Conservation (phyloP, 2,113 vertebrate species). For the Panurus biarmicus region DNA sequence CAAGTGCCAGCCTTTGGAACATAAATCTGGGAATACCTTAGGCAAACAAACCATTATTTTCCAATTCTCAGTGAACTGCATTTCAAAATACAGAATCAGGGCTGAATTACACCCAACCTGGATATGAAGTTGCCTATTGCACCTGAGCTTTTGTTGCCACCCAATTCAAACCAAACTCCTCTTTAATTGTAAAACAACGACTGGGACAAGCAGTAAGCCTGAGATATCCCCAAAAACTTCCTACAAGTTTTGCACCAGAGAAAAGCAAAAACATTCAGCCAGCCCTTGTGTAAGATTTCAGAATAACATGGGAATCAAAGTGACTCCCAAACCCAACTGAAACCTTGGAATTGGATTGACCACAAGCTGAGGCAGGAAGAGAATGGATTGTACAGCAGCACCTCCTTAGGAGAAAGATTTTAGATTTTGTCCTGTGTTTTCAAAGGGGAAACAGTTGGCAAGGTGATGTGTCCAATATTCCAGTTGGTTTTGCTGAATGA, state of each 20-base stretch:
- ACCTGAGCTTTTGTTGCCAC: not conserved
- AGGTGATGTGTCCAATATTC: not conserved
- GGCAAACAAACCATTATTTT: not conserved
- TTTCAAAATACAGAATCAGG: not conserved
- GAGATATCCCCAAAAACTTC: not conserved
- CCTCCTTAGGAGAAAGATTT: not conserved
- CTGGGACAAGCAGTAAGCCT: not conserved
- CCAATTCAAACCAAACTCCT: not conserved
- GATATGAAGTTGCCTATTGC: not conserved
- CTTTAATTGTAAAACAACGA: not conserved
- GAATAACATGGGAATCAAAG: not conserved
- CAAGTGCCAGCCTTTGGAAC: not conserved
- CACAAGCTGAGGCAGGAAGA: not conserved
- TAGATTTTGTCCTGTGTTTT: not conserved
- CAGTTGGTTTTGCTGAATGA: not conserved
- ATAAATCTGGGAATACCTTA: not conserved
- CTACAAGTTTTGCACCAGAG: not conserved
- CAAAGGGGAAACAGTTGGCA: not conserved
- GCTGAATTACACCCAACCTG: not conserved
- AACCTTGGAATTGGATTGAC: not conserved
- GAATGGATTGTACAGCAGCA: not conserved
- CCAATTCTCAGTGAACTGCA: not conserved
- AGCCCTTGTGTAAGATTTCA: not conserved
- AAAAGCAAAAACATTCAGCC: not conserved
- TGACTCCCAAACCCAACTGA: not conserved